Percentiles rank a stretch among this genome's conserved stretches.
Evolutionary conservation across 2,888 invertebrate genomes (phyloP).

Genomic region (Cephus nigrinus): DNA sequence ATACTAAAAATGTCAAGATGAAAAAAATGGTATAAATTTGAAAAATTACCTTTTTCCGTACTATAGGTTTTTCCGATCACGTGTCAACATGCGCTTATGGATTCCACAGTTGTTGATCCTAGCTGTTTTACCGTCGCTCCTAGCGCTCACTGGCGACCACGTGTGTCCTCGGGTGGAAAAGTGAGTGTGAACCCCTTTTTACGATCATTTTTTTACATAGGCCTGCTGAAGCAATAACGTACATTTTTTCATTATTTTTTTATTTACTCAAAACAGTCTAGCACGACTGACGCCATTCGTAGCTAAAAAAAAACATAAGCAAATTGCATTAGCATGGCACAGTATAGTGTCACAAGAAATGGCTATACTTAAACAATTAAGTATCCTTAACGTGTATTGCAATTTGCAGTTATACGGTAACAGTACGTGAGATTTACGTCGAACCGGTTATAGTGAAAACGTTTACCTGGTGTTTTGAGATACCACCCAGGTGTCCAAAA

Average conservation of each 20-base stretch:
- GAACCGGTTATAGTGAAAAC: slow-evolving; percentile 78
- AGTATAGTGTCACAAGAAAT: not conserved
- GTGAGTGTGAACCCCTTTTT: slow-evolving; percentile 47
- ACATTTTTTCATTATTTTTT: not conserved
- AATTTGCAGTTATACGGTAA: slow-evolving; percentile 73
- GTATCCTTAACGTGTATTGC: not conserved
- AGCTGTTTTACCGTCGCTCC: slow-evolving; percentile 35
- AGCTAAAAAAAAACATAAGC: too few species aligned
- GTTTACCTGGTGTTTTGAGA: slow-evolving; percentile 81
- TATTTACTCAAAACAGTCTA: not conserved
- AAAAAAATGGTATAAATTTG: not conserved
- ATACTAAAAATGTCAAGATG: not conserved
- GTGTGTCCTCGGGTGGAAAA: slow-evolving; percentile 62
- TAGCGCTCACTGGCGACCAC: slow-evolving; percentile 54
- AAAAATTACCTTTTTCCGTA: not conserved
- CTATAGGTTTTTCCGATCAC: not conserved
- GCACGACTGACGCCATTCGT: not conserved
- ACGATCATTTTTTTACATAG: not conserved
- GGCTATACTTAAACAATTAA: not conserved
- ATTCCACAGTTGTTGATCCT: slow-evolving; percentile 34
- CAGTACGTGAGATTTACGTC: slow-evolving; percentile 72
- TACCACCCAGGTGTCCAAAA: slow-evolving; percentile 84
- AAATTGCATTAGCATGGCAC: not conserved
- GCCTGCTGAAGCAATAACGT: not conserved
- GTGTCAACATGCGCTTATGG: not conserved